Evolutionary conservation across 2,113 vertebrate genomes (phyloP), one percentile per base, ranked within the genome.

Genomic region (Calyptomena viridis): DNA sequence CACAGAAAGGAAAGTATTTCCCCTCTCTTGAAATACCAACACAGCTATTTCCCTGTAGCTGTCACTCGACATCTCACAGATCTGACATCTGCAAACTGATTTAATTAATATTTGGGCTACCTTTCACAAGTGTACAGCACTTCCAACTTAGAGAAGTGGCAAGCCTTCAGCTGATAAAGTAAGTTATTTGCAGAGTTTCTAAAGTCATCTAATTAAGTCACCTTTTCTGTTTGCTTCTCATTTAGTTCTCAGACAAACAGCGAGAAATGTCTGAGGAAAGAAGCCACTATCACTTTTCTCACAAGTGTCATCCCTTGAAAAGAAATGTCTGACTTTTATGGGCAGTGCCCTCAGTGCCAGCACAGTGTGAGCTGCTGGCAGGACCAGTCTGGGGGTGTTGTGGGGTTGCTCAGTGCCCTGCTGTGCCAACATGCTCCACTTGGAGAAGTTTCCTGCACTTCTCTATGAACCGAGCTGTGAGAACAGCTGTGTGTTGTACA

Each of bases 101-200:
- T 89, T 82, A 91, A 73, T 88, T 87, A 91, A 60, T 89, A 75
- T 91, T 89, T 87, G 75, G 88, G 40, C 49, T 85, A 73, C 66
- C 69, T 93, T 81, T 94, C 44, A 75, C 40, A 64, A 64, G 50
- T 62, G 28, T 42, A 4, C 79, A 88, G 63, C 46, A 53, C 59
- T 89, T 94, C 25, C 19, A 75, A 12, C 16, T 31, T 63, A 25
- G 9, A 33, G 35, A 92, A 87, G 52, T 64, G 28, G 28, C 52
- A 81, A 69, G 40, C 13, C 35, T 84, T 74, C n/a, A 40, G n/a
- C 21, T 84, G 86, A 52, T 72, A 71, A 74, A 90, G 35, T 68
- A 78, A 73, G 11, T 63, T 91, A 21, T 59, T 94, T 87, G 28
- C 44, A 24, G 66, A 78, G 28, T 25, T 87, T 73, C 56, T 82